Evolutionary conservation across 2,113 vertebrate species (phyloP), one percentile per base, ranked within the genome.

Genomic region (Tangachromis dhanisi): DNA sequence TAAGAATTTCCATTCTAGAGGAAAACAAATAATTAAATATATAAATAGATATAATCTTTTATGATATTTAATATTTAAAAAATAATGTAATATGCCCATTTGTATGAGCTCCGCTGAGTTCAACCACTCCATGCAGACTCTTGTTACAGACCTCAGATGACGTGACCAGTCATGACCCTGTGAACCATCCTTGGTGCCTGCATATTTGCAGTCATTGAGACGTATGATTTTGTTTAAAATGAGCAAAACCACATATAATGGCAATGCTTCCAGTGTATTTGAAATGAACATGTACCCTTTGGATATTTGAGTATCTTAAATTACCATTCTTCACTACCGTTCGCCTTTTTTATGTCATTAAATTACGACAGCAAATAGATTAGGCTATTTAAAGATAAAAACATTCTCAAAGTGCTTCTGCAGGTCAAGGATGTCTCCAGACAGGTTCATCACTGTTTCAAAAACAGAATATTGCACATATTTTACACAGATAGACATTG

Each of bases 121-220:
- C 98, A 98, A 91, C 96, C 98, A 94, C 86, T 47, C 84, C 98
- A 99, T 99, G 98, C 97, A 98, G 98, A 98, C 97, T 97, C 94
- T 93, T 96, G 97, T 98, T 98, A 99, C 94, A 76, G 95, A 97
- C 92, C 93, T 94, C 87, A 94, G 95, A 94, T 95, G 86, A 89
- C 92, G 95, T 94, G 92, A 96, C 93, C 97, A 98, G 97, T 97
- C 95, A 98, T 98, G 98, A 97, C 96, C 95, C 80, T 95, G 97
- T 96, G 97, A 96, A 95, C 94, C 97, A 97, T 97, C 95, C 93
- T 95, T 93, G 89, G 31, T 90, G 55, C 90, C 88, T 66, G 8
- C 71, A 73, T 19, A 33, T 47, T 89, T 63, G 16, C 17, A 88
- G 80, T 66, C 84, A 59, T 51, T 83, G 40, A 92, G 82, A 93